A percentile compares a stretch with the other conserved stretches of the same genome.
Evolutionary conservation across 2,113 vertebrate species (phyloP).

Genomic region (Aramus guarauna): DNA sequence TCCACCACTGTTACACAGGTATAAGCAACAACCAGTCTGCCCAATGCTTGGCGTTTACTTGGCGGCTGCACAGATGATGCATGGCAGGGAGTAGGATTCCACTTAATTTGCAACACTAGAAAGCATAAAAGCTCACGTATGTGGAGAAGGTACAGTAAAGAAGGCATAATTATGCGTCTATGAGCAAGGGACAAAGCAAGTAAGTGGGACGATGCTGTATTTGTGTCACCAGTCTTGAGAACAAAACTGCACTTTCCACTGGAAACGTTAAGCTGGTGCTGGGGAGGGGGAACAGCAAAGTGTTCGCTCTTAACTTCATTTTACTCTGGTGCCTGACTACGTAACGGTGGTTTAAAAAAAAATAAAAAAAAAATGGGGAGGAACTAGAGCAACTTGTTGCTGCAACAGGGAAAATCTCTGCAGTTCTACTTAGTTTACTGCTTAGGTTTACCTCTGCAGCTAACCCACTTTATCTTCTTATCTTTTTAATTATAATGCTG

Average conservation of each 20-base stretch:
- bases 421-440: background rate
- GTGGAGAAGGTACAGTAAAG: background rate
- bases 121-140: background rate
- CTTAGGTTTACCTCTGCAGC: background rate
- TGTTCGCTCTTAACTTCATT: background rate
- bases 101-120: background rate
- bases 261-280: background rate
- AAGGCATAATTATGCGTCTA: background rate
- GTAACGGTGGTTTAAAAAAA: background rate
- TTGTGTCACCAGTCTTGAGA: background rate
- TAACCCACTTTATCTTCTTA: background rate
- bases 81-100: background rate
- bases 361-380: background rate
- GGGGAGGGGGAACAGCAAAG: background rate
- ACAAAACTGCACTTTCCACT: background rate
- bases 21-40: fast-evolving
- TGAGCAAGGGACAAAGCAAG: background rate
- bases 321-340: background rate
- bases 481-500: background rate
- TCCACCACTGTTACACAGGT: background rate
- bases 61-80: fast-evolving
- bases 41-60: background rate
- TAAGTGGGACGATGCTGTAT: background rate
- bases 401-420: background rate
- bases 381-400: background rate